A percentile compares a stretch with the other conserved stretches of the same genome.
Evolutionary conservation across 2,113 vertebrate species (phyloP).

Genomic region (Ivindomyrus marchei): DNA sequence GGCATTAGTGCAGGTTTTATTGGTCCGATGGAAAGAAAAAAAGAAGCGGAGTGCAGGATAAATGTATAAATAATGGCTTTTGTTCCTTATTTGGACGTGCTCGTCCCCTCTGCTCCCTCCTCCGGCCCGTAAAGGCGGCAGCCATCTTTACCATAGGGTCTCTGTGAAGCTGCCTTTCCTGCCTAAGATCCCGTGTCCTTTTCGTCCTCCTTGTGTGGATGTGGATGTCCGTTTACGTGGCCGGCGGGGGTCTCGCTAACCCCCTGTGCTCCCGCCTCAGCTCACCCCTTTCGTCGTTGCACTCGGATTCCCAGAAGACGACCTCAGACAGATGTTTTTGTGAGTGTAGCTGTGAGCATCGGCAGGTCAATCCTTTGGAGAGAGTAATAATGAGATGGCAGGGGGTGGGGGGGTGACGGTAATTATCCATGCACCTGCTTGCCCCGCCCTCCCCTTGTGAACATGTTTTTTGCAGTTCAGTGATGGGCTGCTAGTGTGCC

Average conservation of each 20-base stretch:
- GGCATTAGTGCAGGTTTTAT: conserved; percentile 43
- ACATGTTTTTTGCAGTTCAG: neutral
- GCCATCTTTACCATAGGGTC: neutral
- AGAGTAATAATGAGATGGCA: conserved; percentile 4
- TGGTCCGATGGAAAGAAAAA: conserved; percentile 36
- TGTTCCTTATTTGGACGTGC: conserved; percentile 30
- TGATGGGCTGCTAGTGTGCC: neutral
- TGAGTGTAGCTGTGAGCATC: conserved; percentile 17
- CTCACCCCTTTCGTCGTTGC: no score
- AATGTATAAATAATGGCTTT: conserved; percentile 35
- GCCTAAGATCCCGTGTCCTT: no score
- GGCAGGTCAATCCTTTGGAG: neutral
- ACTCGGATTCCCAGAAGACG: neutral
- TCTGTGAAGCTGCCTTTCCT: neutral
- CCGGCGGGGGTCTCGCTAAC: neutral
- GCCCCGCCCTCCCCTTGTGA: neutral
- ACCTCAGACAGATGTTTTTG: conserved; percentile 11
- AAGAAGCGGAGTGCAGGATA: conserved; percentile 28
- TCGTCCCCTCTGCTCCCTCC: conserved; percentile 10
- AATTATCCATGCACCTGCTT: neutral
- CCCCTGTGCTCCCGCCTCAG: neutral
- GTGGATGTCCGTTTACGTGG: neutral
- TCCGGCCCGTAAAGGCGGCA: neutral
- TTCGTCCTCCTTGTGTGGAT: neutral
- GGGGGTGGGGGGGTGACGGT: neutral